Percentiles rank a stretch among this genome's conserved stretches.
These are phyloP conservation scores for Brienomyrus brachyistius DNA, from an alignment of 2,113 vertebrate species.

Conservation along the genomic window DNA sequence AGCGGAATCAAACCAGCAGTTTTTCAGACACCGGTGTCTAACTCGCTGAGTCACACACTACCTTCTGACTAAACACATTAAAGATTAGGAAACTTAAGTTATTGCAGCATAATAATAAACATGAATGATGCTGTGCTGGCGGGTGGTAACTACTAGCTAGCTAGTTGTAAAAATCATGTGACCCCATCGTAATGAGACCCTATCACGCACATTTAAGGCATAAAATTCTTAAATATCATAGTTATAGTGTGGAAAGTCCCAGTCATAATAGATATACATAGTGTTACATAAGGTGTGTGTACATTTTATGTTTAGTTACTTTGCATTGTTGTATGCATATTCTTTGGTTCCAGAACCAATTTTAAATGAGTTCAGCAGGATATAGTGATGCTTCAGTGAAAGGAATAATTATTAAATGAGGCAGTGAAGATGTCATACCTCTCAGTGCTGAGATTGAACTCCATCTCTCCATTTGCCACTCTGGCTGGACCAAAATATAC, in stretches of 20 bases:
- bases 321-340: not conserved
- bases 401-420: not conserved
- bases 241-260: not conserved
- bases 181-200: too few species aligned
- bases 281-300: not conserved
- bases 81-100: too few species aligned
- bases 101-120: too few species aligned
- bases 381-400: not conserved
- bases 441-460: conserved; percentile 76
- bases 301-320: not conserved
- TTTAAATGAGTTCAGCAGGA: not conserved
- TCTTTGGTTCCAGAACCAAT: not conserved
- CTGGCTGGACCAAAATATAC: conserved; percentile 45
- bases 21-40: too few species aligned
- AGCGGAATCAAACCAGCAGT: too few species aligned
- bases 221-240: too few species aligned
- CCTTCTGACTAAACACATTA: too few species aligned
- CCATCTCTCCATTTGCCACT: conserved; percentile 58
- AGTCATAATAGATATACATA: not conserved
- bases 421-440: not conserved
- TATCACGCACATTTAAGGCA: not conserved
- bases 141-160: too few species aligned
- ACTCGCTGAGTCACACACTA: too few species aligned
- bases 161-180: too few species aligned
- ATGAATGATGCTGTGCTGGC: too few species aligned